Conservation (phyloP, 1,140 invertebrate genomes). For the Bombus consobrinus region DNA sequence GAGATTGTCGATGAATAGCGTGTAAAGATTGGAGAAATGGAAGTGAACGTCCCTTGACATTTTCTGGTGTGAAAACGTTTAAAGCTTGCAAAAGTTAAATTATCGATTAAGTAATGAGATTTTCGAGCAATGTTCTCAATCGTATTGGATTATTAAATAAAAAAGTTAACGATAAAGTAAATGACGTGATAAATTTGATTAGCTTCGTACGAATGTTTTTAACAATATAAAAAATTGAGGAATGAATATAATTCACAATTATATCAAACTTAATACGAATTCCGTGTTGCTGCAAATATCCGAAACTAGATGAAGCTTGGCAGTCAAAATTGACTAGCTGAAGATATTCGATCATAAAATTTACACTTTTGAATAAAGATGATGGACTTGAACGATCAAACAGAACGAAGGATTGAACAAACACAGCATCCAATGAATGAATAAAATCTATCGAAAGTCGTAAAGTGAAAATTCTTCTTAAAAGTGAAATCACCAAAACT, state of each 20-base stretch:
- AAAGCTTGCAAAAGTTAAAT: background rate
- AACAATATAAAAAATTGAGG: no score
- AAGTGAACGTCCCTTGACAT: background rate
- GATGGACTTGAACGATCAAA: background rate
- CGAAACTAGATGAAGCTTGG: background rate
- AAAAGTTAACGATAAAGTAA: no score
- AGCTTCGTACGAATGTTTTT: no score
- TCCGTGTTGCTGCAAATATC: background rate
- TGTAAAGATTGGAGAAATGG: background rate
- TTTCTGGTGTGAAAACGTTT: background rate
- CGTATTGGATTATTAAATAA: background rate
- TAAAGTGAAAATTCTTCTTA: background rate
- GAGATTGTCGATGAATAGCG: background rate
- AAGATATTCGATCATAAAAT: background rate
- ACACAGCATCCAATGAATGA: background rate
- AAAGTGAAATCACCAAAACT: background rate
- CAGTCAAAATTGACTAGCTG: background rate
- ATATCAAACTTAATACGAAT: no score
- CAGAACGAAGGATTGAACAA: background rate
- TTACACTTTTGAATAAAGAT: constrained; percentile 12
- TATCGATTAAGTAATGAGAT: background rate
- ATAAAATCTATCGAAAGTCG: background rate
- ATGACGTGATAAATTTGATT: no score
- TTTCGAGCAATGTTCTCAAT: background rate
- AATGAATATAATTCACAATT: no score